Conservation (phyloP, 1,140 invertebrate species). For the Galendromus occidentalis region DNA sequence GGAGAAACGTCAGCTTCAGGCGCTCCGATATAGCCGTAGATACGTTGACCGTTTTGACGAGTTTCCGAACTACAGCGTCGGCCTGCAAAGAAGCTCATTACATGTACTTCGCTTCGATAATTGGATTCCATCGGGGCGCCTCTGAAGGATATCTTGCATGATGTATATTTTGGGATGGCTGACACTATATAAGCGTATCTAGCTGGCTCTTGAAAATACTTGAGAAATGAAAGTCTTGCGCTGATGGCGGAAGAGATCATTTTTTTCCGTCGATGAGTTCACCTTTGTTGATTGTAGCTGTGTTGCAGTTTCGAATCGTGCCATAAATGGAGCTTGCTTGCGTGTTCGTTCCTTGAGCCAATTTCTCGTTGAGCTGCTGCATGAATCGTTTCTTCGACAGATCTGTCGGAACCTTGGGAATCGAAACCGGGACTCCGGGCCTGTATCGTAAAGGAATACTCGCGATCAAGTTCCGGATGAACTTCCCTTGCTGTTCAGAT, state of each 20-base stretch:
- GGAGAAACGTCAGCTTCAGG: not conserved
- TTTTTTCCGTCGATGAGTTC: not conserved
- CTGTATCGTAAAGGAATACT: not conserved
- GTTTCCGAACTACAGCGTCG: conserved; percentile 9
- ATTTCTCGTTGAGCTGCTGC: conserved; percentile 3
- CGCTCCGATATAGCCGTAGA: not conserved
- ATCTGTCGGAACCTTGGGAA: conserved; percentile 7
- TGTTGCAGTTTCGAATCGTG: conserved; percentile 1
- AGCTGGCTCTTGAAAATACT: too few relatives aligned
- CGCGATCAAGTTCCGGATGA: too few relatives aligned
- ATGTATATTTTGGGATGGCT: too few relatives aligned
- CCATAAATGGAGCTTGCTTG: not conserved
- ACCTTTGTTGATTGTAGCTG: conserved; percentile 1
- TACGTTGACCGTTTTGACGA: not conserved
- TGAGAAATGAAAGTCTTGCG: too few relatives aligned
- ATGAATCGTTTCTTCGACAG: conserved; percentile 9
- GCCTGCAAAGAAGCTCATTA: not conserved
- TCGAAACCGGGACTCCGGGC: conserved; percentile 4
- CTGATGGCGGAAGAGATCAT: too few relatives aligned
- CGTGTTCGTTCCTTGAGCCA: not conserved
- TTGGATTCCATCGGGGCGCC: too few relatives aligned
- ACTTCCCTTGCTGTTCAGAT: too few relatives aligned
- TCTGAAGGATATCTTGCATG: too few relatives aligned
- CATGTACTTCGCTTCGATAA: too few relatives aligned
- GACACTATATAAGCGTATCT: too few relatives aligned